Percentiles rank a stretch among this genome's conserved stretches.
phyloP scores from a whole-genome alignment of 2,888 invertebrate species.

The Andrena fulva region DNA sequence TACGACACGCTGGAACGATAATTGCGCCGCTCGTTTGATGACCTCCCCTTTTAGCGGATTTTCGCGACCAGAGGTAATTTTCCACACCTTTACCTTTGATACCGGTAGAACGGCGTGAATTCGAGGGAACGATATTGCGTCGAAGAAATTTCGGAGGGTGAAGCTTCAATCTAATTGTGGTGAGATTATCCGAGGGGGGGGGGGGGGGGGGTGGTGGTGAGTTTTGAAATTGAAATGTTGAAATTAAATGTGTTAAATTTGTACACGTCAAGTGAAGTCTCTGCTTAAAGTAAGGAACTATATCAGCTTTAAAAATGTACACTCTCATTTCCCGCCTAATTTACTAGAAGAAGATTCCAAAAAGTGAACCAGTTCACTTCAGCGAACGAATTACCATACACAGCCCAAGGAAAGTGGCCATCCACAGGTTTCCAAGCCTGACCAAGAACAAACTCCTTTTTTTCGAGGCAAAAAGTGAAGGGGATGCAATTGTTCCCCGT shows the following conservation, averaged over 20 bases:
- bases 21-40: background rate
- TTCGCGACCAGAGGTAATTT: too few relatives aligned
- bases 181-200: too few relatives aligned
- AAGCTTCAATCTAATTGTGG: too few relatives aligned
- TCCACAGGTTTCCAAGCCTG: background rate
- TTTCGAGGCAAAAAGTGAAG: background rate
- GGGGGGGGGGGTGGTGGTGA: too few relatives aligned
- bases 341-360: background rate
- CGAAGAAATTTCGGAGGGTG: background rate
- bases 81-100: background rate
- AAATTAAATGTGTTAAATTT: too few relatives aligned
- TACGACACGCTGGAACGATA: background rate
- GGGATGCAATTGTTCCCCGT: constrained; percentile 11
- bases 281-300: too few relatives aligned
- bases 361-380: background rate
- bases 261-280: too few relatives aligned
- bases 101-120: background rate
- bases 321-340: background rate
- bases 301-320: too few relatives aligned
- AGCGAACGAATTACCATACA: background rate
- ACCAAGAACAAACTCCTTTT: background rate
- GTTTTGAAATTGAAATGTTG: too few relatives aligned
- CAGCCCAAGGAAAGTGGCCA: background rate
- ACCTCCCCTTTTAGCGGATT: background rate
- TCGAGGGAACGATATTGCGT: background rate